Percentiles rank a stretch among this genome's conserved stretches.
These are phyloP conservation scores for Holocentrus rufus DNA, from an alignment of 2,797 vertebrate species.

Conservation along the genomic window DNA sequence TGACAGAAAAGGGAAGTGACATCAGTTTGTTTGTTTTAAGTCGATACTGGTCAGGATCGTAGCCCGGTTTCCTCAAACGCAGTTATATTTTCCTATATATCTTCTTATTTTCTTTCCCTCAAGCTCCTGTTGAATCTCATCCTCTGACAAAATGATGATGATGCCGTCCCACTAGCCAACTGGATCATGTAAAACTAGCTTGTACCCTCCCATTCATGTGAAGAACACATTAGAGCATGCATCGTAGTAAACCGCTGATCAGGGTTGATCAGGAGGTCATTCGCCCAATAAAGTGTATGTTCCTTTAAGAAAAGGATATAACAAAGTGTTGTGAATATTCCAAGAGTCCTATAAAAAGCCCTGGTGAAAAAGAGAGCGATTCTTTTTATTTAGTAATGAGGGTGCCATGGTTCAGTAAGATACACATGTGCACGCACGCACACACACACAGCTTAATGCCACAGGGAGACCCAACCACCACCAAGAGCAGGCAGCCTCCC, in stretches of 20 bases:
- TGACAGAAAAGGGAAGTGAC: too few species aligned
- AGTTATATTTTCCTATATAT: too few species aligned
- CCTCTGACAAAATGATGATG: too few species aligned
- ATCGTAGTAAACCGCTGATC: not conserved
- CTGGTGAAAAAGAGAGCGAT: conserved; percentile 66
- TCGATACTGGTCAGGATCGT: too few species aligned
- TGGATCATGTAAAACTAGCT: too few species aligned
- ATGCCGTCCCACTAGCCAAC: too few species aligned
- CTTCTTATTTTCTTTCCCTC: too few species aligned
- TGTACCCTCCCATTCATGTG: too few species aligned
- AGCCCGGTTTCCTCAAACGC: too few species aligned
- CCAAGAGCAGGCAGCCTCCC: conserved; percentile 48
- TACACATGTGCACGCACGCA: not conserved
- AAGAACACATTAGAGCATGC: not conserved
- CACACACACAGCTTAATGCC: conserved; percentile 25
- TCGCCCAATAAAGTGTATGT: conserved; percentile 25
- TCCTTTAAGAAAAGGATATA: conserved; percentile 41
- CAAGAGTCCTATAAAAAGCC: conserved; percentile 69
- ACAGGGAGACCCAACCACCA: conserved; percentile 54
- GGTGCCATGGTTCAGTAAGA: conserved; percentile 65
- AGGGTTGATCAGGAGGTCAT: conserved; percentile 13
- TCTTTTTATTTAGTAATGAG: conserved; percentile 77
- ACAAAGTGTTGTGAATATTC: conserved; percentile 60
- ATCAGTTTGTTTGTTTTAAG: too few species aligned
- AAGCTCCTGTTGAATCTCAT: too few species aligned